These are phyloP conservation scores for Pomatostomus ruficeps DNA, from an alignment of 2,113 vertebrate genomes.

Conservation along the genomic window DNA sequence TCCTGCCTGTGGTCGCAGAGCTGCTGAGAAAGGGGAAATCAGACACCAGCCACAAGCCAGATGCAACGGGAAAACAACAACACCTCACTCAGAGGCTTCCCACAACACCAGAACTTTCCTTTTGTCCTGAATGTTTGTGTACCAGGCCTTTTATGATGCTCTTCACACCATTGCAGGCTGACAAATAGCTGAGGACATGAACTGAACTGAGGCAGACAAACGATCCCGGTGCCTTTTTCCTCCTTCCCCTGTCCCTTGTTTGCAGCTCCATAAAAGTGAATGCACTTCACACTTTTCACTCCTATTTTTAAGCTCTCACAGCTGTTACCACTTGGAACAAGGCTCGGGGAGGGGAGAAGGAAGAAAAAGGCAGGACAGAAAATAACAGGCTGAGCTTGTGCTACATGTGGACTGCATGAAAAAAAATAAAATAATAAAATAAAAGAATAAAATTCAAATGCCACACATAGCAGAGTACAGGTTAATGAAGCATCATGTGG, in stretches of 20 bases:
- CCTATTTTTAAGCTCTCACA: not conserved
- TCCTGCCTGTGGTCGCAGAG: not conserved
- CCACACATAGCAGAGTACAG: rapidly evolving
- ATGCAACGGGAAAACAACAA: not conserved
- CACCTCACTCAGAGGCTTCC: not conserved
- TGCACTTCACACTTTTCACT: not conserved
- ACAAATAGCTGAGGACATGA: not conserved
- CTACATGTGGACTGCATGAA: not conserved
- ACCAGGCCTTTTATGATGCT: not conserved
- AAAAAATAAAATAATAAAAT: not conserved
- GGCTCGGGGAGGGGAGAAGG: not conserved
- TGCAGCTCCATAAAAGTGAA: not conserved
- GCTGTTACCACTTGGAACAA: not conserved
- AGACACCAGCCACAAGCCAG: not conserved
- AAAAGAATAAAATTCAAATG: not conserved
- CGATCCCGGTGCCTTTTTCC: rapidly evolving
- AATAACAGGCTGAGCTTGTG: not conserved
- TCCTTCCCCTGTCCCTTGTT: not conserved
- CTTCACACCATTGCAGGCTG: not conserved
- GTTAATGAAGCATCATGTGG: rapidly evolving
- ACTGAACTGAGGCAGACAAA: not conserved
- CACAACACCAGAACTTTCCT: not conserved
- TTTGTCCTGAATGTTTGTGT: not conserved
- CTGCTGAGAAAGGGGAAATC: not conserved
- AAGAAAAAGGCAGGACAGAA: not conserved